A percentile compares a stretch with the other conserved stretches of the same genome.
Evolutionary conservation across 92 coral and sea anemone genomes (phyloP).

Genomic region (Porites lobata): DNA sequence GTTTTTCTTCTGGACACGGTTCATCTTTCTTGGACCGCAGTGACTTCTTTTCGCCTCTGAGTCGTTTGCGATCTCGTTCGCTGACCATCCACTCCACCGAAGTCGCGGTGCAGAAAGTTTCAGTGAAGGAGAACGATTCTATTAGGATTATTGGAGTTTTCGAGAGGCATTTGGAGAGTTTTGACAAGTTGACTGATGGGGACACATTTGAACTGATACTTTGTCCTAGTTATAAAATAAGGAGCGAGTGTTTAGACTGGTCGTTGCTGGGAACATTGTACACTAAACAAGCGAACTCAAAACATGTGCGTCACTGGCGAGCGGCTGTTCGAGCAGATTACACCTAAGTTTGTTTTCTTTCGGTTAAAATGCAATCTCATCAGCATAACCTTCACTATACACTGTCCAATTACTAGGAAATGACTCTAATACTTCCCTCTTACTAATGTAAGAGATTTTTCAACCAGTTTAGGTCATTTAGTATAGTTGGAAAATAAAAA

Average conservation of each 20-base stretch:
- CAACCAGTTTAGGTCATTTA: too few species aligned
- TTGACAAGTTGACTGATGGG: slow-evolving; percentile 34
- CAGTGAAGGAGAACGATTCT: slow-evolving; percentile 56
- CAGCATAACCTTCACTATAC: too few species aligned
- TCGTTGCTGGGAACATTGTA: slow-evolving; percentile 80
- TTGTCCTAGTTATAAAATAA: slow-evolving; percentile 68
- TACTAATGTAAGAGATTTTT: too few species aligned
- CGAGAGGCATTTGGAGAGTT: slow-evolving; percentile 6
- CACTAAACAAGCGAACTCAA: slow-evolving; percentile 65
- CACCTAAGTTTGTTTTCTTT: not conserved
- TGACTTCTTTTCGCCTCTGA: not conserved
- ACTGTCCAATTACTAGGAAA: too few species aligned
- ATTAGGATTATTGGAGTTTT: slow-evolving; percentile 68
- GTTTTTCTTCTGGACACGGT: not conserved
- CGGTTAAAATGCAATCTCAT: not conserved
- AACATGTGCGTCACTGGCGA: slow-evolving; percentile 79
- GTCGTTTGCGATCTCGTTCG: slow-evolving; percentile 27
- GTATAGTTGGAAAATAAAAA: too few species aligned
- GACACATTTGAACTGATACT: slow-evolving; percentile 84
- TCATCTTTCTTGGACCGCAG: not conserved
- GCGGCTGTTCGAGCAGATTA: slow-evolving; percentile 74
- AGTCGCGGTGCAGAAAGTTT: slow-evolving; percentile 64
- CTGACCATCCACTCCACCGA: slow-evolving; percentile 43
- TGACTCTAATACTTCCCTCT: too few species aligned
- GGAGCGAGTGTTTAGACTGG: slow-evolving; percentile 58